phyloP scores from a whole-genome alignment of 2,888 invertebrate species.

The Emesis russula region DNA sequence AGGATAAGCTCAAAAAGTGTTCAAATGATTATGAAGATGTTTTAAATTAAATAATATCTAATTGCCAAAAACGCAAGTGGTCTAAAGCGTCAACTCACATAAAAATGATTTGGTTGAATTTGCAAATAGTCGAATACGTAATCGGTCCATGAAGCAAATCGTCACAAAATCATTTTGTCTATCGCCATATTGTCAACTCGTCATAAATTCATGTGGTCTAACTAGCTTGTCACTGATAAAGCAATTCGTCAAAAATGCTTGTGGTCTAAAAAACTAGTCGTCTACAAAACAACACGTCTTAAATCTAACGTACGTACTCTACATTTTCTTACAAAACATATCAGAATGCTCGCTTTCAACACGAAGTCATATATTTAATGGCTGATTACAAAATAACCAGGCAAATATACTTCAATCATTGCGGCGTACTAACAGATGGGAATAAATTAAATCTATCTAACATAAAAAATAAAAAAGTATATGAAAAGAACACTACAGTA shows the following conservation, averaged over 20 bases:
- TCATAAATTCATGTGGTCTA: background rate
- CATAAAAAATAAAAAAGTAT: too few species aligned
- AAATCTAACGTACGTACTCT: background rate
- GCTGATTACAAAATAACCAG: too few species aligned
- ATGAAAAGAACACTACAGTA: too few species aligned
- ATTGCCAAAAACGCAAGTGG: background rate
- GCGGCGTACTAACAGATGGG: too few species aligned
- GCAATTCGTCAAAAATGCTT: background rate
- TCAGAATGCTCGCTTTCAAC: too few species aligned
- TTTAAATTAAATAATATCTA: too few species aligned
- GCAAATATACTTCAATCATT: too few species aligned
- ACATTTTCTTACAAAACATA: too few species aligned
- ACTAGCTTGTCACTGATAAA: background rate
- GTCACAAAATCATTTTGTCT: slow-evolving; percentile 4
- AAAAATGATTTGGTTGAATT: background rate
- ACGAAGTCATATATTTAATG: too few species aligned
- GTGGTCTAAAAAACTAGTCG: background rate
- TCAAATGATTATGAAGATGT: too few species aligned
- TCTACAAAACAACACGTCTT: slow-evolving; percentile 3
- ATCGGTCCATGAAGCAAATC: background rate
- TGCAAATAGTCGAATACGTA: background rate
- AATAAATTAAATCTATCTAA: too few species aligned
- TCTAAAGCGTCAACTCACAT: background rate
- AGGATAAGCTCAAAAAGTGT: too few species aligned
- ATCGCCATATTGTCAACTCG: slow-evolving; percentile 8